Evolutionary conservation across 1,140 invertebrate species (phyloP).

Genomic region (Papilio machaon): DNA sequence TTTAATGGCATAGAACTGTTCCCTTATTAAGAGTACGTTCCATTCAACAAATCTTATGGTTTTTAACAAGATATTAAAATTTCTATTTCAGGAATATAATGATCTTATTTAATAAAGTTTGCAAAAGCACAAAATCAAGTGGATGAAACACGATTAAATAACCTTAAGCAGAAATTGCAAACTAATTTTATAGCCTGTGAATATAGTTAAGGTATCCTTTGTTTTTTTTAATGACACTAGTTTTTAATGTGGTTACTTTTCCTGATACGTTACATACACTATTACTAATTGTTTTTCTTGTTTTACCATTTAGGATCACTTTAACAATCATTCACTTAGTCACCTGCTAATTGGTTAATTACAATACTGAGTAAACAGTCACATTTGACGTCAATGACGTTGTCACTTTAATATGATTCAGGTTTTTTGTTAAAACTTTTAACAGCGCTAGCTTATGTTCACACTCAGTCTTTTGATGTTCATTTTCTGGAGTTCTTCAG

Average conservation of each 20-base stretch:
- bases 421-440: not conserved
- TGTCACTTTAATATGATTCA: not conserved
- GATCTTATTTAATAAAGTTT: too few species aligned
- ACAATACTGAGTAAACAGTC: not conserved
- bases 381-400: not conserved
- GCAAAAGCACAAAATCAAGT: too few species aligned
- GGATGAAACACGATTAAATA: not conserved
- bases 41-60: too few species aligned
- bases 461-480: too few species aligned
- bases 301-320: not conserved
- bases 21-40: too few species aligned
- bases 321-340: not conserved
- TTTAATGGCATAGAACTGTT: too few species aligned
- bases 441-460: not conserved
- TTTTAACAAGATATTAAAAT: too few species aligned
- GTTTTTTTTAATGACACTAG: not conserved
- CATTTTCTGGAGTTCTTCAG: not conserved
- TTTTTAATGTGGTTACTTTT: not conserved
- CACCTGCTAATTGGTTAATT: not conserved
- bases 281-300: slow-evolving; percentile 9
- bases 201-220: not conserved
- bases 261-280: not conserved
- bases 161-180: not conserved
- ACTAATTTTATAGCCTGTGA: too few species aligned
- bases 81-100: too few species aligned